phyloP scores from a whole-genome alignment of 2,113 vertebrate species.

The Mola mola region DNA sequence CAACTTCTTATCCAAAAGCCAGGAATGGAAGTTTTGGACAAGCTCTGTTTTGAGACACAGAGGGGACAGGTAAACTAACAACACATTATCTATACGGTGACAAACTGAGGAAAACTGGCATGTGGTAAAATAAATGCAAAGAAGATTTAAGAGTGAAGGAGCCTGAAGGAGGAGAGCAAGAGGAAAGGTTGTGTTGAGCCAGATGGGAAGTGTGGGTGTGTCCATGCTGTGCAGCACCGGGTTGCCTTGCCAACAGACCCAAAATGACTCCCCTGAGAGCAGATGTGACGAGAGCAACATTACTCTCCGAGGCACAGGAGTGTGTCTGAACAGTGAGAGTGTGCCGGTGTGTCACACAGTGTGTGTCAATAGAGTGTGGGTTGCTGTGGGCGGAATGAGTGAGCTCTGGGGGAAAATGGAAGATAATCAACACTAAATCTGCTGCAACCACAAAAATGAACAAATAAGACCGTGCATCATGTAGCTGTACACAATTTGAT shows the following conservation, averaged over 20 bases:
- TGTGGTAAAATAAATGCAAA: slow-evolving; percentile 9
- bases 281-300: slow-evolving; percentile 70
- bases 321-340: slow-evolving; percentile 64
- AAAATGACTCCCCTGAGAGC: slow-evolving; percentile 71
- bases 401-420: slow-evolving; percentile 59
- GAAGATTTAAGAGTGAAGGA: slow-evolving; percentile 30
- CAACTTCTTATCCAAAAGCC: slow-evolving; percentile 84
- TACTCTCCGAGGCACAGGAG: slow-evolving; percentile 77
- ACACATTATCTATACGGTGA: not conserved
- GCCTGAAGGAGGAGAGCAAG: slow-evolving; percentile 18
- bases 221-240: slow-evolving; percentile 49
- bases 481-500: slow-evolving; percentile 31
- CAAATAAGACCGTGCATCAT: slow-evolving; percentile 40
- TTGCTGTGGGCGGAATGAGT: slow-evolving; percentile 51
- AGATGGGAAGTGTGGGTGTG: slow-evolving; percentile 79
- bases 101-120: slow-evolving; percentile 14
- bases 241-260: slow-evolving; percentile 79
- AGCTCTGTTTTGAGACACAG: slow-evolving; percentile 79
- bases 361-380: slow-evolving; percentile 60
- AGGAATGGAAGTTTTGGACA: slow-evolving; percentile 88
- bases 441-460: slow-evolving; percentile 44
- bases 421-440: slow-evolving; percentile 70
- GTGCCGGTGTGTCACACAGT: slow-evolving; percentile 46
- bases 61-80: slow-evolving; percentile 10
- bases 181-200: slow-evolving; percentile 43